These are phyloP conservation scores for Lithophane ornitopus DNA, from an alignment of 2,888 invertebrate genomes.

Conservation along the genomic window DNA sequence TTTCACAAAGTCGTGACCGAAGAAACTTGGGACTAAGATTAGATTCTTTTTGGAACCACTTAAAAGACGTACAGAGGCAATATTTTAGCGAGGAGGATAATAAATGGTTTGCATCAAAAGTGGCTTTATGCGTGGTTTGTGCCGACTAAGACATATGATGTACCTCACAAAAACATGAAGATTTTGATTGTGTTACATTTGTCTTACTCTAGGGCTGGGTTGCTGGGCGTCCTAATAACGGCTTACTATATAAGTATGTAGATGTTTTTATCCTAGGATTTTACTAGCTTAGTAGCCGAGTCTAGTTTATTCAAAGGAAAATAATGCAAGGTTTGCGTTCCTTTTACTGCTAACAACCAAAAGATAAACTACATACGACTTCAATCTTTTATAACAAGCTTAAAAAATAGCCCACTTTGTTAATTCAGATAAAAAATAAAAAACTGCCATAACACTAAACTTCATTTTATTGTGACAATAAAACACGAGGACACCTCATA, in stretches of 20 bases:
- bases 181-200: slow-evolving; percentile 58
- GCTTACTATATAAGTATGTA: slow-evolving; percentile 42
- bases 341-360: background rate
- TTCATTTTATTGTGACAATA: slow-evolving; percentile 44
- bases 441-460: slow-evolving; percentile 13
- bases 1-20: slow-evolving; percentile 18
- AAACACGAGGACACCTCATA: slow-evolving; percentile 28
- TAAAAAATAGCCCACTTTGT: background rate
- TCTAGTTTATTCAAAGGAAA: background rate
- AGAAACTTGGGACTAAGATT: slow-evolving; percentile 12
- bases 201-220: slow-evolving; percentile 45
- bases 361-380: background rate
- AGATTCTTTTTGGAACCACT: slow-evolving; percentile 44
- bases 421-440: background rate
- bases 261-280: slow-evolving; percentile 46
- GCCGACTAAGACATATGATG: slow-evolving; percentile 64
- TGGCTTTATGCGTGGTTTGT: slow-evolving; percentile 59
- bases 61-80: slow-evolving; percentile 42
- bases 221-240: slow-evolving; percentile 27
- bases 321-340: background rate
- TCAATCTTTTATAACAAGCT: background rate
- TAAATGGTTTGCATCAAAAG: slow-evolving; percentile 58
- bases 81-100: slow-evolving; percentile 55
- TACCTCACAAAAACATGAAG: slow-evolving; percentile 60
- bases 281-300: slow-evolving; percentile 7